Evolutionary conservation across 2,113 vertebrate genomes (phyloP).

Genomic region (Eubucco bourcierii): DNA sequence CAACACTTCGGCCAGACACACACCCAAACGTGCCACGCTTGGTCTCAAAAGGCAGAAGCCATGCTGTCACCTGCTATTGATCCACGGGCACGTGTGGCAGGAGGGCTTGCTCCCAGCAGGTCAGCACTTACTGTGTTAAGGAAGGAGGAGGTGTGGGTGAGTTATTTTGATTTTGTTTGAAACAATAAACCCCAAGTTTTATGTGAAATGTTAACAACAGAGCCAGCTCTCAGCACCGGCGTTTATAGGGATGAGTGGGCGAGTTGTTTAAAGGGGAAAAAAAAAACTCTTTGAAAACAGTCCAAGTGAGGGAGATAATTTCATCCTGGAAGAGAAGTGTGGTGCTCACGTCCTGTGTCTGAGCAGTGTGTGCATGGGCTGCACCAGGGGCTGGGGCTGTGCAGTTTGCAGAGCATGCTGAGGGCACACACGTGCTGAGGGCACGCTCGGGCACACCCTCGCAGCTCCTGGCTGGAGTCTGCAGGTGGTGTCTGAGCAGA

Average conservation of each 20-base stretch:
- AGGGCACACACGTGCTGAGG: background rate
- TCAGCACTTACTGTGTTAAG: background rate
- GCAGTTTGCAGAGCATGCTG: background rate
- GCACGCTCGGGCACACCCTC: rapidly evolving
- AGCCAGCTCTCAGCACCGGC: conserved; percentile 50
- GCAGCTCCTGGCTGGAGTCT: background rate
- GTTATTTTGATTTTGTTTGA: conserved; percentile 62
- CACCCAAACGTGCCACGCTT: rapidly evolving
- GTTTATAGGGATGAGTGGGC: conserved; percentile 58
- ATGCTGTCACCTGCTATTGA: background rate
- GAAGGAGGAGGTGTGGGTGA: conserved; percentile 44
- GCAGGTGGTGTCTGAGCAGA: background rate
- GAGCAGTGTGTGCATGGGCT: background rate
- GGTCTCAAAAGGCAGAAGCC: rapidly evolving
- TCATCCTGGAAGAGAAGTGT: background rate
- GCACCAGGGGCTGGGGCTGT: background rate
- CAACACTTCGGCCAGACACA: background rate
- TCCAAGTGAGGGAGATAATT: conserved; percentile 49
- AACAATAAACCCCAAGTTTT: conserved; percentile 51
- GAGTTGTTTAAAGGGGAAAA: conserved; percentile 48
- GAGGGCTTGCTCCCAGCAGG: background rate
- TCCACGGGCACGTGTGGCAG: background rate
- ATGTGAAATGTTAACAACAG: conserved; percentile 52
- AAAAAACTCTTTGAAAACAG: conserved; percentile 22
- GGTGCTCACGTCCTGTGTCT: background rate